Evolutionary conservation across 1,140 invertebrate species (phyloP), one percentile per base, ranked within the genome.

Genomic region (Drosophila punjabiensis): DNA sequence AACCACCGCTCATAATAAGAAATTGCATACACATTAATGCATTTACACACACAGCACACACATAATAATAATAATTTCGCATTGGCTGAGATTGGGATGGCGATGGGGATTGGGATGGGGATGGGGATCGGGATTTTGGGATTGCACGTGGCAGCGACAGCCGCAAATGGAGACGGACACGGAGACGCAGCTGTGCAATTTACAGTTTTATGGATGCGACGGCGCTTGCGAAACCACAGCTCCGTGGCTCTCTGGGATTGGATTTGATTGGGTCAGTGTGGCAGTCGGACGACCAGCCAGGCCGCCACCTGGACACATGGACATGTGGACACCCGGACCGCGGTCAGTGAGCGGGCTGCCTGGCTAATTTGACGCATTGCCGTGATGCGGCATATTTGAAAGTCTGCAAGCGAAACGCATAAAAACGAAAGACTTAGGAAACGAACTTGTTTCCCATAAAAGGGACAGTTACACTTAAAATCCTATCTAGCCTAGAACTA

Each of bases 151-250:
- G 85, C 85, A 88, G 68, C 56, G 48, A 39, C 70, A 61, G 75
- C 74, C 75, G 41, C 73, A 76, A 77, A 67, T 67, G 53, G 53
- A 81, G 53, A 68, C 43, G 64, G 70, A 70, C 76, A 64, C 78
- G 85, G 70, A 70, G 79, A 67, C 78, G 81, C 85, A 89, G 85
- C 85, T 88, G 85, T 89, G 86, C 85, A 89, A 88, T 90, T 88
- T 85, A 65, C 78, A 76, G 86, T 73, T 80, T 88, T 88, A 88
- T 88, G 79, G 86, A 88, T 85, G 86, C 78, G 81, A 59, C 61
- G 37, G 6, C 10, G 65, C 70, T 88, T 82, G 86, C 85, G 85
- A 85, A 88, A 82, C 60, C 35, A 8, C 33, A 24, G 33, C 50
- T 41, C 50, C 16, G 61, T 28, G 60, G 20, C 35, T 75, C 37